phyloP scores from a whole-genome alignment of 2,113 vertebrate genomes.

The Fukomys damarensis region DNA sequence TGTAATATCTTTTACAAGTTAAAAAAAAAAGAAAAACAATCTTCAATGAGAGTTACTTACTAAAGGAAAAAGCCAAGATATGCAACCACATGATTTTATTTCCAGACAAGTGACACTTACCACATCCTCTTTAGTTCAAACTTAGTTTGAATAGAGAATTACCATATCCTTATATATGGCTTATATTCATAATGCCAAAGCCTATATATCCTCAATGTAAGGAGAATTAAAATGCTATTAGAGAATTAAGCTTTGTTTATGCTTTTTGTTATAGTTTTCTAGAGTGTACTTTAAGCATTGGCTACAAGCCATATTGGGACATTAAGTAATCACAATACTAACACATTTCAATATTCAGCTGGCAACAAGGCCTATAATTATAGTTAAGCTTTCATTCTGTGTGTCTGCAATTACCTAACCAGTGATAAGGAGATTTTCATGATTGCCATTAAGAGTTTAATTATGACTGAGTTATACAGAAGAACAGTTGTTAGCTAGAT shows the following conservation, averaged over 20 bases:
- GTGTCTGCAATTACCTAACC: constrained; percentile 78
- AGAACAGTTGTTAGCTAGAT: constrained; percentile 73
- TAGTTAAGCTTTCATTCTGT: constrained; percentile 77
- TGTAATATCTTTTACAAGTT: background rate
- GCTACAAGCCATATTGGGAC: constrained; percentile 72
- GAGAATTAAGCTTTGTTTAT: constrained; percentile 74
- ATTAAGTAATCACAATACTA: constrained; percentile 79
- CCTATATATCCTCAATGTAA: constrained; percentile 53
- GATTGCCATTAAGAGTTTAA: constrained; percentile 78
- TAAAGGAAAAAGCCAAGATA: background rate
- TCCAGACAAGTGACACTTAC: background rate
- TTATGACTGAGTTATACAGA: constrained; percentile 73
- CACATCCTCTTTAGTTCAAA: background rate
- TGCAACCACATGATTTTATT: constrained; percentile 29
- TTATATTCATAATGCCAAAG: constrained; percentile 54
- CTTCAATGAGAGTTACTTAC: background rate
- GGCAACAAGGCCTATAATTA: constrained; percentile 80
- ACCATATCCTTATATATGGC: background rate
- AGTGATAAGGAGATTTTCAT: constrained; percentile 78
- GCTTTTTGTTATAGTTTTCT: constrained; percentile 69
- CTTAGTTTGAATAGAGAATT: constrained; percentile 19
- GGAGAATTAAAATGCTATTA: constrained; percentile 67
- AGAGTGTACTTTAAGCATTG: constrained; percentile 69
- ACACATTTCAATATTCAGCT: constrained; percentile 77
- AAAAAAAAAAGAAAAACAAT: background rate